Conservation (phyloP, 2,888 invertebrate species). For the Branchipolynoe longqiensis region DNA sequence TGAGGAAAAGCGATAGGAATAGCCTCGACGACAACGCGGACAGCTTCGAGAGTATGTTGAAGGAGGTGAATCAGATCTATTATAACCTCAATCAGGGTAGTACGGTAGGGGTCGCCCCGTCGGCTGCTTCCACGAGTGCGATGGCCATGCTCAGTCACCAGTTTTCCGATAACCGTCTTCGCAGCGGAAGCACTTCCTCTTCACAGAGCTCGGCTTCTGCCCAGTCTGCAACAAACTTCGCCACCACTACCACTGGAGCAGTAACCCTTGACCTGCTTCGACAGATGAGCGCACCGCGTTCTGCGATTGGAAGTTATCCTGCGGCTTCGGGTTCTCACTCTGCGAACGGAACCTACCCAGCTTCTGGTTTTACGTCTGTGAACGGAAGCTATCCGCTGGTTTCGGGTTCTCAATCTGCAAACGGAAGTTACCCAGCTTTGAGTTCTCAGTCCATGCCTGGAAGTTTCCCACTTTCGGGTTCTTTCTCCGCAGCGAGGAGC, state of each 20-base stretch:
- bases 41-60: slow-evolving; percentile 55
- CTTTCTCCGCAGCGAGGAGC: too few species aligned
- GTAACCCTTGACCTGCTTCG: slow-evolving; percentile 17
- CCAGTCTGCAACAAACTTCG: not conserved
- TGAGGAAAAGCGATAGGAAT: not conserved
- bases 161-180: not conserved
- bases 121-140: slow-evolving; percentile 14
- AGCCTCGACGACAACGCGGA: slow-evolving; percentile 9
- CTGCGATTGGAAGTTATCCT: too few species aligned
- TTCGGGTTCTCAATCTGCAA: not conserved
- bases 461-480: too few species aligned
- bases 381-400: not conserved
- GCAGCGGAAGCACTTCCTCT: not conserved
- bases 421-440: not conserved
- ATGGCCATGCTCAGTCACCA: not conserved
- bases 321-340: too few species aligned
- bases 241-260: slow-evolving; percentile 9
- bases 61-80: slow-evolving; percentile 56
- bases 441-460: too few species aligned
- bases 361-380: not conserved
- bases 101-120: slow-evolving; percentile 16
- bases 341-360: not conserved
- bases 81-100: slow-evolving; percentile 23
- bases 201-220: slow-evolving; percentile 25
- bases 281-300: too few species aligned